These are phyloP conservation scores for Cheilosia scutellata DNA, from an alignment of 2,888 invertebrate genomes.

Conservation along the genomic window DNA sequence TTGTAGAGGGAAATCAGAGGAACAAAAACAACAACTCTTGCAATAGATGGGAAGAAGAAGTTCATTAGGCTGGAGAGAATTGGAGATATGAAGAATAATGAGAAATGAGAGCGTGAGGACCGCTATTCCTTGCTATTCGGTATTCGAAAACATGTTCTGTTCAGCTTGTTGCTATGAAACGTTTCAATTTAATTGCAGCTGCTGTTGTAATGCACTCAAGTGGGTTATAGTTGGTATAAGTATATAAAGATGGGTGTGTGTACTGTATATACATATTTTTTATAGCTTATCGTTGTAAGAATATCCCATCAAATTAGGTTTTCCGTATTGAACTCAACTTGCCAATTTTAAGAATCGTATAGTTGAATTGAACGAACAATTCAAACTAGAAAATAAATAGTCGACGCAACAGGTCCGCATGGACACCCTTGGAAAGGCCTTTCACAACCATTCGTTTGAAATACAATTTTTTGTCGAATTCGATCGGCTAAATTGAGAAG, in stretches of 20 bases:
- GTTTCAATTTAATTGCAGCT: slow-evolving; percentile 52
- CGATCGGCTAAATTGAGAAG: too few species aligned
- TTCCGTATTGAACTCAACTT: slow-evolving; percentile 17
- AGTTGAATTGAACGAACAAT: not conserved
- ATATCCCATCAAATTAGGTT: slow-evolving; percentile 21
- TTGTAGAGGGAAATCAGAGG: not conserved
- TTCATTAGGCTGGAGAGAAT: slow-evolving; percentile 25
- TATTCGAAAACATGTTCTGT: slow-evolving; percentile 47
- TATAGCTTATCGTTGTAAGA: slow-evolving; percentile 22
- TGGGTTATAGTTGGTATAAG: slow-evolving; percentile 24
- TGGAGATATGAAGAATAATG: slow-evolving; percentile 28
- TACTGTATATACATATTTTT: not conserved
- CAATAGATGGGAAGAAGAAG: slow-evolving; percentile 25
- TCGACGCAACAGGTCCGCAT: too few species aligned
- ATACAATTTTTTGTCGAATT: too few species aligned
- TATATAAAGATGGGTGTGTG: slow-evolving; percentile 24
- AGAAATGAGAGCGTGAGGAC: slow-evolving; percentile 34
- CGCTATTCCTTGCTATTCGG: slow-evolving; percentile 29
- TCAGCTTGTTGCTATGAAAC: slow-evolving; percentile 56
- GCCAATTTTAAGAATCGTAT: not conserved
- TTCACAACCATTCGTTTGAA: too few species aligned
- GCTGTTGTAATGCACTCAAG: slow-evolving; percentile 34
- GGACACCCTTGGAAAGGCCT: too few species aligned
- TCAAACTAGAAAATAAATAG: too few species aligned
- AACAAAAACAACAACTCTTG: not conserved